These are phyloP conservation scores for Saccostrea glomerata DNA, from an alignment of 1,140 invertebrate genomes.

Conservation along the genomic window DNA sequence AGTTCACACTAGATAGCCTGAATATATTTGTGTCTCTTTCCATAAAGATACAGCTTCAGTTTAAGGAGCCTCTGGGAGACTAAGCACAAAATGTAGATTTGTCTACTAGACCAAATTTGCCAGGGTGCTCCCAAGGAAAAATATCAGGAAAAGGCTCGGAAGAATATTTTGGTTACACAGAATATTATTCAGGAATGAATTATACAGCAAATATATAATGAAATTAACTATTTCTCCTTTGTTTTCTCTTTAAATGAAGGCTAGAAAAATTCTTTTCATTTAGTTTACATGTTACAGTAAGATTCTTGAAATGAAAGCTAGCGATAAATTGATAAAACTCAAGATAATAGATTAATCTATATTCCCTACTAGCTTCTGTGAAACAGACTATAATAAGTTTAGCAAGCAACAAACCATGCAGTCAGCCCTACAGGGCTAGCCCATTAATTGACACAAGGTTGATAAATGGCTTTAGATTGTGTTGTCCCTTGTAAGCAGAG, in stretches of 20 bases:
- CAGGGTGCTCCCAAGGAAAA: background rate
- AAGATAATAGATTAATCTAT: constrained; percentile 40
- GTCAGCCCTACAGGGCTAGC: constrained; percentile 57
- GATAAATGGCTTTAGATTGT: constrained; percentile 63
- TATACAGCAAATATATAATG: constrained; percentile 15
- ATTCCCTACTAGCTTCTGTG: constrained; percentile 43
- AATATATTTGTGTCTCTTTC: constrained; percentile 32
- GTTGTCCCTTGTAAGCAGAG: constrained; percentile 58
- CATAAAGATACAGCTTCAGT: constrained; percentile 10
- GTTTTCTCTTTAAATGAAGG: constrained; percentile 8
- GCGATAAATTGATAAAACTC: constrained; percentile 38
- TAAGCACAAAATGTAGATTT: background rate
- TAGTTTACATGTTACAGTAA: background rate
- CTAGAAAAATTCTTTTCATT: constrained; percentile 1
- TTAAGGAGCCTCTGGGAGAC: constrained; percentile 5
- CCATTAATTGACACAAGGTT: constrained; percentile 61
- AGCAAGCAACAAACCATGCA: constrained; percentile 53
- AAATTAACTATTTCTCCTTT: constrained; percentile 16
- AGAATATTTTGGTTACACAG: background rate
- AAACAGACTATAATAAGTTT: constrained; percentile 55
- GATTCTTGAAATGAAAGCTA: constrained; percentile 41
- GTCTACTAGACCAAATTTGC: background rate
- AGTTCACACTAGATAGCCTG: constrained; percentile 32
- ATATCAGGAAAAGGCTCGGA: background rate
- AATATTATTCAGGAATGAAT: constrained; percentile 37